A percentile compares a stretch with the other conserved stretches of the same genome.
Evolutionary conservation across 2,113 vertebrate species (phyloP).

Genomic region (Pteronura brasiliensis): DNA sequence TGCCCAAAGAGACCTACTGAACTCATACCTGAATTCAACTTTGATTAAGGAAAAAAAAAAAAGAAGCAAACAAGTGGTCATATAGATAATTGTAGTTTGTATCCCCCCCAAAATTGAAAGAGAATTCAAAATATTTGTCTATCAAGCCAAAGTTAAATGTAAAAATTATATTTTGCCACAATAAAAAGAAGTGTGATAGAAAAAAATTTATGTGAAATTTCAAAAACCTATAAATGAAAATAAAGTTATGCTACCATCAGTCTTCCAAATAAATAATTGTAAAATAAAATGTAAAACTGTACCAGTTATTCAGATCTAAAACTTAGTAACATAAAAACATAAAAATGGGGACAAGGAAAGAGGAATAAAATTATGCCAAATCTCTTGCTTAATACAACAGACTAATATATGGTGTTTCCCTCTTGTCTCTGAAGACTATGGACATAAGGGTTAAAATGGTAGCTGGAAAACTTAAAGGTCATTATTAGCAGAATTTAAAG

Average conservation of each 20-base stretch:
- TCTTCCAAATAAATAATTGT: background rate
- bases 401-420: background rate
- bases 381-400: constrained; percentile 15
- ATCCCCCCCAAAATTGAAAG: background rate
- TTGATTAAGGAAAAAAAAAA: background rate
- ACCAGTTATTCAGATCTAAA: constrained; percentile 7
- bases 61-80: background rate
- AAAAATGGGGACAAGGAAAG: background rate
- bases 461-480: background rate
- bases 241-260: background rate
- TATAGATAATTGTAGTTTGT: background rate
- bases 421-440: background rate
- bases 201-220: background rate
- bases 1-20: background rate
- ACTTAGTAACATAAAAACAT: background rate
- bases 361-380: background rate
- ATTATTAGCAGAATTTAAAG: background rate
- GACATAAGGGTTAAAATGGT: background rate
- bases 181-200: background rate
- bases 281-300: background rate
- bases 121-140: background rate
- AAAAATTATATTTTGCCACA: background rate
- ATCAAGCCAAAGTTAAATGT: constrained; percentile 3
- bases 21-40: background rate
- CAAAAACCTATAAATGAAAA: background rate